Percentiles rank a stretch among this genome's conserved stretches.
phyloP scores from a whole-genome alignment of 1,140 invertebrate genomes.

The Drosophila serrata region DNA sequence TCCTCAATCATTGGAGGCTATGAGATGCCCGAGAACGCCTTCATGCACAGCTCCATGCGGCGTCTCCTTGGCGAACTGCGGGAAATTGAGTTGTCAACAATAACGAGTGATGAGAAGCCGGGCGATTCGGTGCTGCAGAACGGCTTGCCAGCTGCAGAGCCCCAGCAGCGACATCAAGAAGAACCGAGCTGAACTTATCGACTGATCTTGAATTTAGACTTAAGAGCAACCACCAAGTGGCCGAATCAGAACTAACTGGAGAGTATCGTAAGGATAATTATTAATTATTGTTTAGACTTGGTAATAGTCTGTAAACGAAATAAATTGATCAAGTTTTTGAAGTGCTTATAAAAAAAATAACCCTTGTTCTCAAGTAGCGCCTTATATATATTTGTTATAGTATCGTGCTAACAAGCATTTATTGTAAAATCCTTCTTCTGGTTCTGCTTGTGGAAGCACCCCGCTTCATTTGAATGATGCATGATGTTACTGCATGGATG shows the following conservation, averaged over 20 bases:
- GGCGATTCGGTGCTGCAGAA: slow-evolving; percentile 50
- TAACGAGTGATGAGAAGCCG: slow-evolving; percentile 71
- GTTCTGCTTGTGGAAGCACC: no score
- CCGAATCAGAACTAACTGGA: slow-evolving; percentile 4
- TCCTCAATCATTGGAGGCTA: slow-evolving; percentile 31
- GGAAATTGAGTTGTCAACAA: slow-evolving; percentile 77
- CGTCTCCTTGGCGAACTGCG: slow-evolving; percentile 65
- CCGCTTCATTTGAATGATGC: no score
- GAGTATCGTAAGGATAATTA: slow-evolving; percentile 9
- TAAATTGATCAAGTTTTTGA: slow-evolving; percentile 25
- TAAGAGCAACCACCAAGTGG: slow-evolving; percentile 43
- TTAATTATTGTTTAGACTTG: slow-evolving; percentile 35
- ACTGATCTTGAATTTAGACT: slow-evolving; percentile 60
- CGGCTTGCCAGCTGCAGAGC: slow-evolving; percentile 69
- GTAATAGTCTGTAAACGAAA: slow-evolving; percentile 27
- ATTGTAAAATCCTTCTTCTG: no score
- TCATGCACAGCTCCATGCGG: slow-evolving; percentile 70
- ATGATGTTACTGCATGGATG: no score
- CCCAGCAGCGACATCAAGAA: slow-evolving; percentile 57
- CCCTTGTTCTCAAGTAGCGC: no score
- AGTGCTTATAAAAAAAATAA: slow-evolving; percentile 7
- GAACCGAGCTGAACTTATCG: slow-evolving; percentile 42
- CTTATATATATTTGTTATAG: no score
- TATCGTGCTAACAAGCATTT: no score
- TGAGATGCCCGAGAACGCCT: slow-evolving; percentile 74